phyloP scores from a whole-genome alignment of 2,113 vertebrate genomes.

The Platichthys flesus region DNA sequence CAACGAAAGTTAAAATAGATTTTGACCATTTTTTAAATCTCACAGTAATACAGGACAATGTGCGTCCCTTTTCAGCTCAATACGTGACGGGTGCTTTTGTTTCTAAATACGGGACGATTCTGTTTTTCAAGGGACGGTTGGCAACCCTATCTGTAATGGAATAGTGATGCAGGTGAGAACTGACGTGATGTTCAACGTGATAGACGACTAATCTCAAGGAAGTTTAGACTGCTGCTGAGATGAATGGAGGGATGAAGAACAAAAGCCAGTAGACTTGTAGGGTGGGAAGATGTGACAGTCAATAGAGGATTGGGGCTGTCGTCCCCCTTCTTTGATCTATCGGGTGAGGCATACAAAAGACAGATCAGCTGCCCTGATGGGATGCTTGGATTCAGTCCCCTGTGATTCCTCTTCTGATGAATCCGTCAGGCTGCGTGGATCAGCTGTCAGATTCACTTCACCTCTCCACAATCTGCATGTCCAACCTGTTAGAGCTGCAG shows the following conservation, averaged over 20 bases:
- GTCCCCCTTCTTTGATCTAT: background rate
- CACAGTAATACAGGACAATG: no score
- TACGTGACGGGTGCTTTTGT: no score
- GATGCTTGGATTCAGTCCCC: slow-evolving; percentile 3
- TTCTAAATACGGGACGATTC: no score
- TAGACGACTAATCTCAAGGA: background rate
- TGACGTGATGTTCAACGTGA: background rate
- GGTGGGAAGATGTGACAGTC: no score
- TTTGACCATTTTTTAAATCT: no score
- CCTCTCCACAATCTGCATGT: background rate
- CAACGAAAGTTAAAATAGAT: no score
- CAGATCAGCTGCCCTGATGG: slow-evolving; percentile 22
- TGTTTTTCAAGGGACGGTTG: no score
- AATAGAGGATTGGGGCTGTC: no score
- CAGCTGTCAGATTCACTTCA: slow-evolving; percentile 1
- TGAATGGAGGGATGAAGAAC: background rate
- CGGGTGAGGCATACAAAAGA: slow-evolving; percentile 16
- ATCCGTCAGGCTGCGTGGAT: slow-evolving; percentile 13
- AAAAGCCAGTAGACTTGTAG: no score
- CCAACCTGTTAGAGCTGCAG: background rate
- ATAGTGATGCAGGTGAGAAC: background rate
- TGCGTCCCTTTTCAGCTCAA: no score
- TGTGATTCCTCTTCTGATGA: slow-evolving; percentile 17
- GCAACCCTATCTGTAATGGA: background rate
- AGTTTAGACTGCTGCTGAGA: background rate